Evolutionary conservation across 1,140 invertebrate genomes (phyloP).

Genomic region (Aphaenogaster ashmeadi): DNA sequence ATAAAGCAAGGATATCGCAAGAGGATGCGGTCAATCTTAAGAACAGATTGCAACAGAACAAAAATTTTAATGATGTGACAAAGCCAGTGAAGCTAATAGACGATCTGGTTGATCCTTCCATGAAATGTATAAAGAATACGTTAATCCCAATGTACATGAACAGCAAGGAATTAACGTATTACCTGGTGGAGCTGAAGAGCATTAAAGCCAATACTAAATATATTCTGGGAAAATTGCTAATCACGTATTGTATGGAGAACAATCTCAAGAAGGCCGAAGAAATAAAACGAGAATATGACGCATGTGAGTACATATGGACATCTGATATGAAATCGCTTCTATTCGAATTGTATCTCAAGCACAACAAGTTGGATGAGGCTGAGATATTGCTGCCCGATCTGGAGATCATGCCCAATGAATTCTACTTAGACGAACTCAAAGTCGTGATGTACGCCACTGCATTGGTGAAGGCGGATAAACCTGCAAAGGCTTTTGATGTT

Average conservation of each 20-base stretch:
- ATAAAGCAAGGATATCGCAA: conserved; percentile 21
- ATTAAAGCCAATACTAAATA: conserved; percentile 88
- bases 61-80: neutral
- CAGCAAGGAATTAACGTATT: conserved; percentile 86
- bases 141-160: conserved; percentile 87
- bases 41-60: neutral
- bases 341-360: conserved; percentile 87
- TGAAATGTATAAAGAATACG: neutral
- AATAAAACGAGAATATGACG: conserved; percentile 85
- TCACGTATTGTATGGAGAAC: conserved; percentile 85
- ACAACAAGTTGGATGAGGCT: conserved; percentile 86
- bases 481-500: conserved; percentile 85
- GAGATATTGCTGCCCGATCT: conserved; percentile 85
- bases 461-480: conserved; percentile 86
- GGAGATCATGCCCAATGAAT: conserved; percentile 83
- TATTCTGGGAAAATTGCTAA: conserved; percentile 87
- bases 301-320: conserved; percentile 85
- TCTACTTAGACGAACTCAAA: conserved; percentile 88
- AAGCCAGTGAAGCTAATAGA: neutral
- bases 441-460: conserved; percentile 87
- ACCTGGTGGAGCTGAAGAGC: conserved; percentile 87
- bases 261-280: conserved; percentile 86
- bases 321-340: conserved; percentile 88
- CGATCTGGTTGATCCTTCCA: neutral
- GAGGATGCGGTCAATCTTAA: neutral